Percentiles rank a stretch among this genome's conserved stretches.
phyloP scores from a whole-genome alignment of 2,888 invertebrate genomes.

The Stegophylla sp. region DNA sequence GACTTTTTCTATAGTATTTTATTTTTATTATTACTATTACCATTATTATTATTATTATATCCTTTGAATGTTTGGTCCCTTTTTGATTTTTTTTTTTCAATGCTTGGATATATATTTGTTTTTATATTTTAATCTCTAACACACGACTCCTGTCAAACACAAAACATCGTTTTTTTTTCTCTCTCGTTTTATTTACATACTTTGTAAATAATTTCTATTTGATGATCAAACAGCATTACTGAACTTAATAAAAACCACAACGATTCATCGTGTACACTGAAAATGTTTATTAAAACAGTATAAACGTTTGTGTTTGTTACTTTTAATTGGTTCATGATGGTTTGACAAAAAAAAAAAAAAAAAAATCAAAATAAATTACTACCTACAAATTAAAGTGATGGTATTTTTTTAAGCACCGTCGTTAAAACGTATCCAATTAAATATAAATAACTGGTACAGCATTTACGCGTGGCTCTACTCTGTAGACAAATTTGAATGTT shows the following conservation, averaged over 20 bases:
- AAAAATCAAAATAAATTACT: too few relatives aligned
- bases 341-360: too few relatives aligned
- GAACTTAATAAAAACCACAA: neutral
- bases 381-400: too few relatives aligned
- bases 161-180: neutral
- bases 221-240: neutral
- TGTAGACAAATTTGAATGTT: too few relatives aligned
- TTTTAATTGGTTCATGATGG: too few relatives aligned
- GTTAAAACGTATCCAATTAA: too few relatives aligned
- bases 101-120: conserved; percentile 9
- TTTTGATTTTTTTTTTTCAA: conserved; percentile 35
- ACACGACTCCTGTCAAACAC: neutral
- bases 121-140: conserved; percentile 3
- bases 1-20: conserved; percentile 18
- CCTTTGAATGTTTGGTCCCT: conserved; percentile 14
- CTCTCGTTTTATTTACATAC: neutral
- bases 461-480: too few relatives aligned
- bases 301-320: too few relatives aligned
- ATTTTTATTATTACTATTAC: too few relatives aligned
- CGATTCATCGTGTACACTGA: neutral
- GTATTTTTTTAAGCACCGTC: too few relatives aligned
- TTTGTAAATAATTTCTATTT: neutral
- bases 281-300: too few relatives aligned
- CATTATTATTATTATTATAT: conserved; percentile 39
- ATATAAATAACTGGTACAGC: too few relatives aligned